Percentiles rank a stretch among this genome's conserved stretches.
Conservation (phyloP, 2,888 invertebrate genomes). For the Cheilosia scutellata region DNA sequence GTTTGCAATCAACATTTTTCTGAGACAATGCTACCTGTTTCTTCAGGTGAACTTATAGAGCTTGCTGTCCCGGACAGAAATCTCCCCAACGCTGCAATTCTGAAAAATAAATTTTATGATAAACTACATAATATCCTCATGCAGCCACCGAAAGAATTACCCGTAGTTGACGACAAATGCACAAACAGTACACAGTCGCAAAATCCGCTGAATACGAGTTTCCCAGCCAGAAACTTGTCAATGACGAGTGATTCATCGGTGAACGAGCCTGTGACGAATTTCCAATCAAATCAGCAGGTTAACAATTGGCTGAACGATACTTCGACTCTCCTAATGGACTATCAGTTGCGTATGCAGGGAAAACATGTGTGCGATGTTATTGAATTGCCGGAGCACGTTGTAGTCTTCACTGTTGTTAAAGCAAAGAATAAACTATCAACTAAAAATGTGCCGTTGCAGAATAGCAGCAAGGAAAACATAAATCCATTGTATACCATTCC, state of each 20-base stretch:
- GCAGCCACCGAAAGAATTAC: neutral
- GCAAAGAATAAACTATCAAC: neutral
- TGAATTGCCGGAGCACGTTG: constrained; percentile 48
- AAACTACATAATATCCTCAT: neutral
- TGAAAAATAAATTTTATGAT: neutral
- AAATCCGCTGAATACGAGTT: no score
- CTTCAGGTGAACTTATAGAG: neutral
- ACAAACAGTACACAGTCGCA: no score
- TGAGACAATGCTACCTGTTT: neutral
- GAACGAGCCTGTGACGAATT: no score
- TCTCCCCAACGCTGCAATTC: neutral
- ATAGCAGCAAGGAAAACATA: neutral
- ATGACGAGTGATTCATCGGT: no score
- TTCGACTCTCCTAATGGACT: constrained; percentile 11
- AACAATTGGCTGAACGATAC: neutral
- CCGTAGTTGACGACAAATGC: no score
- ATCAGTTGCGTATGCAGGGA: constrained; percentile 6
- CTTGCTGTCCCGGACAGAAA: constrained; percentile 21
- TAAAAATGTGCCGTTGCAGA: neutral
- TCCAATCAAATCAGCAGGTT: neutral
- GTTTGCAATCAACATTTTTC: constrained; percentile 2
- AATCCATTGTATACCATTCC: neutral
- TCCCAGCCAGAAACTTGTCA: no score
- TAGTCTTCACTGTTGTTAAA: constrained; percentile 37
- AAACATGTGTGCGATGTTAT: constrained; percentile 2